Conservation (phyloP, 2,113 vertebrate species). For the Varanus salvator region DNA sequence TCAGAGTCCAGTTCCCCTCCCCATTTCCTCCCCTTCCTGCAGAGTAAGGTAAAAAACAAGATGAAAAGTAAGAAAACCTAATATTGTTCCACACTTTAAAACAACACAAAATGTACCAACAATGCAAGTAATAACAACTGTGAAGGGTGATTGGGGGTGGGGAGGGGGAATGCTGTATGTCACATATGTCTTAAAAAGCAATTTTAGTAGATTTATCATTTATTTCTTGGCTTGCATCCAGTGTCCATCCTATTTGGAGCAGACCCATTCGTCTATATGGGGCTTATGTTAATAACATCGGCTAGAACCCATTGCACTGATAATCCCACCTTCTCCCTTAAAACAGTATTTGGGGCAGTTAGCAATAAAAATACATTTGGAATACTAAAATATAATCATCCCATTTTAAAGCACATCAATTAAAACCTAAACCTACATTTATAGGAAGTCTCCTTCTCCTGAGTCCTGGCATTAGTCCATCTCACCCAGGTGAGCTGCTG, state of each 20-base stretch:
- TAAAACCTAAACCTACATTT: no score
- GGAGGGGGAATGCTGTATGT: background rate
- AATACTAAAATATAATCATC: no score
- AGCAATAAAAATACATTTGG: no score
- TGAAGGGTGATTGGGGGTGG: accelerated
- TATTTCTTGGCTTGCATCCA: background rate
- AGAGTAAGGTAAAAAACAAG: background rate
- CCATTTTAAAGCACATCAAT: no score
- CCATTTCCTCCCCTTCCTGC: background rate
- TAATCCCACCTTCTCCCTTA: background rate
- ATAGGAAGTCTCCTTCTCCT: no score
- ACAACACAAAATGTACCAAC: background rate
- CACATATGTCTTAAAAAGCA: background rate
- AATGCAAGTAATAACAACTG: background rate
- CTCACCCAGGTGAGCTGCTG: no score
- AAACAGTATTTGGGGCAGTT: background rate
- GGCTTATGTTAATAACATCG: no score
- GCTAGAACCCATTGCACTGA: background rate
- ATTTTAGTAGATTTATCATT: background rate
- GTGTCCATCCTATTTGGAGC: no score
- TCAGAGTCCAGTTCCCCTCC: background rate
- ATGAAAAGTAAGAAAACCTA: conserved; percentile 26
- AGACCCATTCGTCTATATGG: no score
- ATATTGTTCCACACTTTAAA: background rate
- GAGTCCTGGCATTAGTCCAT: no score